Conservation (phyloP, 2,797 vertebrate species). For the Ceyx erithaca region DNA sequence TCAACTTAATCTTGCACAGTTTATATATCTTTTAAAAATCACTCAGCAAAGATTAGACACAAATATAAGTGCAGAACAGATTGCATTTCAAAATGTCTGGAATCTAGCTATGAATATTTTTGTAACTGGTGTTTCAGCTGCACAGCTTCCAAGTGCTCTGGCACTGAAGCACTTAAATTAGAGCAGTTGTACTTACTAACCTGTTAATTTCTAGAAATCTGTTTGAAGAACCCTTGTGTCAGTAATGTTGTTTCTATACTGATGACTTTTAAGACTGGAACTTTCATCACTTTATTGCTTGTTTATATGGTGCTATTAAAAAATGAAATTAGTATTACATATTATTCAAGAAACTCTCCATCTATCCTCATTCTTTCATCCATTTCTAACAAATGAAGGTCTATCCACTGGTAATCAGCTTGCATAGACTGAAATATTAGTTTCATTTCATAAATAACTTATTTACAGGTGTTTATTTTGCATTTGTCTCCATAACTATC, state of each 20-base stretch:
- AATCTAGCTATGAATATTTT: slow-evolving; percentile 36
- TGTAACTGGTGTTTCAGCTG: slow-evolving; percentile 1
- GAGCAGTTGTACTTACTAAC: neutral
- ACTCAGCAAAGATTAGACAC: slow-evolving; percentile 6
- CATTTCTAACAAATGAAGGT: neutral
- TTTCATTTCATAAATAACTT: neutral
- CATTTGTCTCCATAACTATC: neutral
- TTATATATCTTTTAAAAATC: slow-evolving; percentile 11
- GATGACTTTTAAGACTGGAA: neutral
- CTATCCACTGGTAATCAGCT: neutral
- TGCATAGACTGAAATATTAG: neutral
- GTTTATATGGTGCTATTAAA: neutral
- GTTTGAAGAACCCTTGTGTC: neutral
- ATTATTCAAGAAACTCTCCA: neutral
- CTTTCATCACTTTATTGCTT: neutral
- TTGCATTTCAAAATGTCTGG: slow-evolving; percentile 6
- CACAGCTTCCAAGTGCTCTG: slow-evolving; percentile 11
- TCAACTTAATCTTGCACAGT: neutral
- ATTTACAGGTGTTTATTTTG: neutral
- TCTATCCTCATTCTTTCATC: neutral
- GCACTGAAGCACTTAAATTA: neutral
- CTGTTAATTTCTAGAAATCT: neutral
- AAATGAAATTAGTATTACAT: neutral
- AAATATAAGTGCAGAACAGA: slow-evolving; percentile 8
- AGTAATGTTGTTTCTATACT: neutral